Evolutionary conservation across 1,140 invertebrate species (phyloP).

Genomic region (Mercenaria mercenaria): DNA sequence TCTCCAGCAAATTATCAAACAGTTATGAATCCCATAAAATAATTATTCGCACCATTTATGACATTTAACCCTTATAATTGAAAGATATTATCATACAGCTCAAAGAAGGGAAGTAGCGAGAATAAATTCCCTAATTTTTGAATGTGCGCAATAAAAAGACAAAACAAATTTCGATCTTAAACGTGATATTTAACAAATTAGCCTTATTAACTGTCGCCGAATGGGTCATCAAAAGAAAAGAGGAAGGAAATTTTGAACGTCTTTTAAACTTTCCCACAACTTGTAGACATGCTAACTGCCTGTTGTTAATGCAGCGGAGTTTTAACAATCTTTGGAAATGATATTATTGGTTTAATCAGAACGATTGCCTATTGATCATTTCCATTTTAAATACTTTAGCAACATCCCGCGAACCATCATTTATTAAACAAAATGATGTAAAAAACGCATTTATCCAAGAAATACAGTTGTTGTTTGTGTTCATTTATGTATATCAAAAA

Average conservation of each 20-base stretch:
- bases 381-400: too few relatives aligned
- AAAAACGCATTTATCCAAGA: too few relatives aligned
- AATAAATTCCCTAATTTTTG: constrained; percentile 41
- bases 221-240: not conserved
- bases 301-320: not conserved
- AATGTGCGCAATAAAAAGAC: constrained; percentile 41
- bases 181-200: constrained; percentile 37
- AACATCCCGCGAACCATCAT: too few relatives aligned
- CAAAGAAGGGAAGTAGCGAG: constrained; percentile 26
- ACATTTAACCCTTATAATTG: constrained; percentile 52
- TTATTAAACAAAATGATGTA: too few relatives aligned
- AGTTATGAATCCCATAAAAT: constrained; percentile 58
- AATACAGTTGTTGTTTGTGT: too few relatives aligned
- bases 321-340: not conserved
- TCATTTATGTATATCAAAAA: too few relatives aligned
- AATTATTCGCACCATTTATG: constrained; percentile 51
- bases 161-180: constrained; percentile 29
- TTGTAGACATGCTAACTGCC: constrained; percentile 6
- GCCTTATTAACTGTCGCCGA: constrained; percentile 15
- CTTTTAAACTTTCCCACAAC: constrained; percentile 5
- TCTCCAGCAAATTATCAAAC: constrained; percentile 30
- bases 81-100: constrained; percentile 36
- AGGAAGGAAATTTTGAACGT: not conserved
- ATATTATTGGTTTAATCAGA: not conserved
- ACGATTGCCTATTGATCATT: too few relatives aligned